Evolutionary conservation across 1,140 invertebrate genomes (phyloP), one percentile per base, ranked within the genome.

Genomic region (Potamilus streckersoni): DNA sequence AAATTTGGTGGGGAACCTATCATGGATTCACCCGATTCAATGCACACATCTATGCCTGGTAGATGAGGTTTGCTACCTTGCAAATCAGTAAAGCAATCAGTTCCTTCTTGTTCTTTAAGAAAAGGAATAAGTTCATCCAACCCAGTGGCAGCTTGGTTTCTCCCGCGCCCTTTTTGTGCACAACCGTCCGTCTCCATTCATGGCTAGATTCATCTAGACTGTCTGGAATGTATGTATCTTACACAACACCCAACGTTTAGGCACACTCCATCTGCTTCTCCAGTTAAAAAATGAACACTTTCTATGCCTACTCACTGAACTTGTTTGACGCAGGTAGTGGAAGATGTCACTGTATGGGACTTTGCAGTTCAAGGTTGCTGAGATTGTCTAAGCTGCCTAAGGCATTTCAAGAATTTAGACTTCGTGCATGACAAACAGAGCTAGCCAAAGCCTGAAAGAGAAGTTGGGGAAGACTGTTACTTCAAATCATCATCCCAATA

Each of bases 381-480:
- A 14, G 12, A 3, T 64, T 75, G 66, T 14, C 38, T 31, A 16
- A 16, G 38, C 27, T 67, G 62, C n/a, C 68, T 58, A 57, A 76
- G 17, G 59, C 69, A 76, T 23, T 23, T 17, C 16, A 71, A 8
- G 15, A 71, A 27, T 65, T 76, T 61, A 65, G 73, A 71, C 57
- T 74, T 78, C 11, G 55, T 55, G 15, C 76, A 62, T 49, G 71
- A 6, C 62, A 38, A 38, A 38, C 8, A 3, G 38, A 38, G 8
- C 38, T 38, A 2, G 38, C 38, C 38, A 38, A 38, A 38, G 15
- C 14, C 19, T 78, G 15, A 27, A 49, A 78, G 65, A 19, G 78
- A 73, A 63, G 67, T 73, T 59, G 77, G 73, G 56, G 49, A 79
- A 11, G 74, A 14, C 38, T 79, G 67, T 27, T 38, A 0, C 38